A percentile compares a stretch with the other conserved stretches of the same genome.
phyloP scores from a whole-genome alignment of 2,113 vertebrate species.

The Charina bottae region DNA sequence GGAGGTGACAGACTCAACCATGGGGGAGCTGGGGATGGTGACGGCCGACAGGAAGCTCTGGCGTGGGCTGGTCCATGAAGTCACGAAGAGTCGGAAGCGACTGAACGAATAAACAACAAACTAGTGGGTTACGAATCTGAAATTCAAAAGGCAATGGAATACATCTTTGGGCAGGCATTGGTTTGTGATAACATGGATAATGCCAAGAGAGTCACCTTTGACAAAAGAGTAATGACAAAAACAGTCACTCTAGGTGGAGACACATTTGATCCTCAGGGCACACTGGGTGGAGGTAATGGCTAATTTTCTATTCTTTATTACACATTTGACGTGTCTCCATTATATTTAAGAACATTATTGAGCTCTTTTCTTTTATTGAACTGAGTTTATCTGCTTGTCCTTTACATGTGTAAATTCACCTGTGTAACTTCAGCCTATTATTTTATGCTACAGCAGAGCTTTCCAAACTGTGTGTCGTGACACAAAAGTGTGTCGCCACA shows the following conservation, averaged over 20 bases:
- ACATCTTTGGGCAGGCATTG: constrained; percentile 90
- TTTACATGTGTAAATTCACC: not conserved
- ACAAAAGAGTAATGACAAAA: constrained; percentile 88
- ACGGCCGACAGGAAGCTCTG: too few relatives aligned
- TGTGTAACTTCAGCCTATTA: not conserved
- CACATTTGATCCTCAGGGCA: constrained; percentile 92
- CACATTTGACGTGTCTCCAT: not conserved
- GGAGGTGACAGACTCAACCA: too few relatives aligned
- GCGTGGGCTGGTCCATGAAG: too few relatives aligned
- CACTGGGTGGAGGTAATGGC: constrained; percentile 87
- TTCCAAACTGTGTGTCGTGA: too few relatives aligned
- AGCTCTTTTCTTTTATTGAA: not conserved
- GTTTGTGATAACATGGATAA: constrained; percentile 89
- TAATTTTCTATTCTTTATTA: not conserved
- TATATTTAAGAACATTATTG: not conserved
- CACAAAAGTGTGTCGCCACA: too few relatives aligned
- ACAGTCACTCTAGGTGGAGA: constrained; percentile 93
- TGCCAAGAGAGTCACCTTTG: constrained; percentile 92
- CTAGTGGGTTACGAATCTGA: constrained; percentile 86
- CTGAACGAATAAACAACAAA: too few relatives aligned
- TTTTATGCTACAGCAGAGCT: too few relatives aligned
- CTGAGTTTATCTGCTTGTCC: not conserved
- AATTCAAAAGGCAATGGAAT: constrained; percentile 95
- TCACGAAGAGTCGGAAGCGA: too few relatives aligned
- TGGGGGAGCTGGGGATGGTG: too few relatives aligned